Percentiles rank a stretch among this genome's conserved stretches.
Conservation (phyloP, 1,140 invertebrate species). For the Palaemon carinicauda region DNA sequence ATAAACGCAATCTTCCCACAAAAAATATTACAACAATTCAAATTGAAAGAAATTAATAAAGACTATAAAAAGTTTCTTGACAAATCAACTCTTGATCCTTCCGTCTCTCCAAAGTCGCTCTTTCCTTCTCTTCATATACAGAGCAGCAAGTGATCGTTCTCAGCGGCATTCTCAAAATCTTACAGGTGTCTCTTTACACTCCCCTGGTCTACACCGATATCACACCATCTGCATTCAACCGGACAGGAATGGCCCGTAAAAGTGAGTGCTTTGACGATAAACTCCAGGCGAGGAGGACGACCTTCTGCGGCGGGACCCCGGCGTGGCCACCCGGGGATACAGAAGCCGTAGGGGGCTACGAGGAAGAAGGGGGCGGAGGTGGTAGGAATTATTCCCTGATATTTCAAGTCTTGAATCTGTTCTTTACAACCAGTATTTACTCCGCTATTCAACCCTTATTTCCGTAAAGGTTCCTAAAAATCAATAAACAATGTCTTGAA, state of each 20-base stretch:
- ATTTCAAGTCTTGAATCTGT: no score
- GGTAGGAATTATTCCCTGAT: neutral
- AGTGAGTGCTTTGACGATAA: constrained; percentile 50
- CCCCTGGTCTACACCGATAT: constrained; percentile 14
- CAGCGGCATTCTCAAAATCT: neutral
- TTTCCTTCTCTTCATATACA: neutral
- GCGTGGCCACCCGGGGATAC: neutral
- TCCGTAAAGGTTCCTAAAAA: no score
- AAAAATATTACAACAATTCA: no score
- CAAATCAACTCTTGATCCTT: neutral
- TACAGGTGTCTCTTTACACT: constrained; percentile 49
- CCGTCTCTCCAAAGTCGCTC: neutral
- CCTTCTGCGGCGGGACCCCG: neutral
- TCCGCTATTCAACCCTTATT: no score
- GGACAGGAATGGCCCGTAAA: constrained; percentile 52
- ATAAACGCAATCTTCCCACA: no score
- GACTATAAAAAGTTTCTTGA: no score
- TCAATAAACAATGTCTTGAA: no score
- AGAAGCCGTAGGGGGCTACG: neutral
- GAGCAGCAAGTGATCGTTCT: neutral
- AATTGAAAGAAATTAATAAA: no score
- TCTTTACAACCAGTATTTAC: no score
- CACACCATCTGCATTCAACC: constrained; percentile 41
- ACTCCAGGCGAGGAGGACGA: constrained; percentile 3
- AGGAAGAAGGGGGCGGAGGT: neutral